These are phyloP conservation scores for Cavia porcellus DNA, from an alignment of 2,113 vertebrate species.

Conservation along the genomic window DNA sequence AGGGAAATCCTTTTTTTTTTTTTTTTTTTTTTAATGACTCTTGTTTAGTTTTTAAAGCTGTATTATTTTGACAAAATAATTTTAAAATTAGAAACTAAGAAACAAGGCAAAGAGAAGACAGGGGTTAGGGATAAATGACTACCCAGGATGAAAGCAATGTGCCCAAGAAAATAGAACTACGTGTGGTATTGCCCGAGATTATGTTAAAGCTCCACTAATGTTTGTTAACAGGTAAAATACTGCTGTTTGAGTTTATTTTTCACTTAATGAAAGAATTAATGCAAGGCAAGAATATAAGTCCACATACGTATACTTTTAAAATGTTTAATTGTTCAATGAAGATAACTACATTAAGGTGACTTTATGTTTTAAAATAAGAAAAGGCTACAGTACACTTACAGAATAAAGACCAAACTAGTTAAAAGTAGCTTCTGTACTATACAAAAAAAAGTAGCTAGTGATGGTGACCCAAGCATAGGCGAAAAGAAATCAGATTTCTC, in stretches of 20 bases:
- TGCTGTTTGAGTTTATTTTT: conserved; percentile 25
- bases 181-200: background rate
- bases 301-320: background rate
- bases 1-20: background rate
- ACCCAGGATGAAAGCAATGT: background rate
- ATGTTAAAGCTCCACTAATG: background rate
- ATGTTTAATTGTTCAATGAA: background rate
- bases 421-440: background rate
- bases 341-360: background rate
- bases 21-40: background rate
- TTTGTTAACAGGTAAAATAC: background rate
- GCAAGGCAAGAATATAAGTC: background rate
- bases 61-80: background rate
- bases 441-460: too few relatives aligned
- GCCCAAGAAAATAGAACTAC: conserved; percentile 15
- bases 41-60: conserved; percentile 12
- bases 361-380: conserved; percentile 35
- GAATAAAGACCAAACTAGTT: background rate
- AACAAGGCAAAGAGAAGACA: background rate
- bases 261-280: conserved; percentile 8
- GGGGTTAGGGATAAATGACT: background rate
- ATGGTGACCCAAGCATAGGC: background rate
- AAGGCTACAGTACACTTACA: background rate
- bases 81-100: conserved; percentile 37
- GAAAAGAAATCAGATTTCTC: background rate